Evolutionary conservation across 1,140 invertebrate genomes (phyloP).

Genomic region (Acromyrmex heyeri): DNA sequence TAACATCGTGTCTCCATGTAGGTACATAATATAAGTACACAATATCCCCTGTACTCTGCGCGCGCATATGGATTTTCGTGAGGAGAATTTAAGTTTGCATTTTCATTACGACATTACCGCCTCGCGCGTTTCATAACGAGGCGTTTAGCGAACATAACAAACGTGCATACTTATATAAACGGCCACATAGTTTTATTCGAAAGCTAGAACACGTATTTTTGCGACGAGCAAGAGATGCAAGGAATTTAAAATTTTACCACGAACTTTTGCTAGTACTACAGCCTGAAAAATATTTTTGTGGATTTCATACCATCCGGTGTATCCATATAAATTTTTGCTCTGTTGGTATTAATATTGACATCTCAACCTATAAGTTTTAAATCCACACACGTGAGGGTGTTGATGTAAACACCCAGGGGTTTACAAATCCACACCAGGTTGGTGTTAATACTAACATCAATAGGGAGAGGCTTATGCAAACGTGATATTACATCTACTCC

Average conservation of each 20-base stretch:
- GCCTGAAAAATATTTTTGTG: too few relatives aligned
- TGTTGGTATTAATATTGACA: too few relatives aligned
- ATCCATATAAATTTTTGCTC: too few relatives aligned
- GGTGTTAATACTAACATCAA: too few relatives aligned
- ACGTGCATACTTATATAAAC: background rate
- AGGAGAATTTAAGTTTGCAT: background rate
- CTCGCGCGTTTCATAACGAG: background rate
- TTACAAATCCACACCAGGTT: too few relatives aligned
- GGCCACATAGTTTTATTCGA: background rate
- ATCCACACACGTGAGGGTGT: too few relatives aligned
- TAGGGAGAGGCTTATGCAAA: too few relatives aligned
- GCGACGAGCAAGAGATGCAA: background rate
- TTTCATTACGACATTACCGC: background rate
- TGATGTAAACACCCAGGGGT: too few relatives aligned
- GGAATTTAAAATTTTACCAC: background rate
- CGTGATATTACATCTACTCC: too few relatives aligned
- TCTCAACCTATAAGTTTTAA: too few relatives aligned
- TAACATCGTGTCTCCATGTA: conserved; percentile 51
- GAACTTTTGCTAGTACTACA: too few relatives aligned
- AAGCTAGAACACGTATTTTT: background rate
- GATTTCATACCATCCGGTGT: too few relatives aligned
- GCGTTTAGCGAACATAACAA: background rate
- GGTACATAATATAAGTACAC: conserved; percentile 39
- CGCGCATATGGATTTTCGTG: background rate
- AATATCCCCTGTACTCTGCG: background rate